Evolutionary conservation across 2,888 invertebrate species (phyloP), one percentile per base, ranked within the genome.

Genomic region (Dicyrtomina minuta): DNA sequence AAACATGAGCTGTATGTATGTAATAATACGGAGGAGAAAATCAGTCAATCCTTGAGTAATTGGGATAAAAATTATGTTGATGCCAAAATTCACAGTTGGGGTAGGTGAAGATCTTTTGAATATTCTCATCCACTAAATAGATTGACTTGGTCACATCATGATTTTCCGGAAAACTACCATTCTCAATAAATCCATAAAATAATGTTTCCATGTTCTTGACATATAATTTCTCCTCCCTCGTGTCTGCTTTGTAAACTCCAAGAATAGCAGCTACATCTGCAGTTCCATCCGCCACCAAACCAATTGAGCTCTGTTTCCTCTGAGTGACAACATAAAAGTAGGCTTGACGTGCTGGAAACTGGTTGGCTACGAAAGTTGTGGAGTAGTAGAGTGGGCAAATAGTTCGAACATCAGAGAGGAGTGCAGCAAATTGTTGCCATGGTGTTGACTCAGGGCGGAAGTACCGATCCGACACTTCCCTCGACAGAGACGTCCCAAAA

Each of bases 181-280:
- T 87, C 85, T 89, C 87, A 1, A 92, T 90, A 79, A 87, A 93
- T 79, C 90, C 87, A 81, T 91, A 92, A 82, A 93, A 93, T 39
- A 92, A 82, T 74, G 89, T 88, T 80, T 92, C 91, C 85, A 93
- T 90, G 13, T 91, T 89, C 0, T 89, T 86, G 76, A 90, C 87
- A 80, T 88, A 92, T 20, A 89, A 85, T 51, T 89, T 86, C 80
- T 91, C 90, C 78, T 89, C 89, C 0, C 88, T 87, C 46, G 88
- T 88, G 77, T 87, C 87, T 0, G 89, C 88, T 71, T 88, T 88
- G 78, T 89, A 91, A 15, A 88, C 86, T 0, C 90, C 91, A 56
- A 93, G 85, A 76, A 93, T 92, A 0, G 92, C 92, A 65, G 87
- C 86, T 0, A 90, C 85, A 80, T 93, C 93, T 1, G 89, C 85